These are phyloP conservation scores for Drosophila orena DNA, from an alignment of 1,140 invertebrate species.

Conservation along the genomic window DNA sequence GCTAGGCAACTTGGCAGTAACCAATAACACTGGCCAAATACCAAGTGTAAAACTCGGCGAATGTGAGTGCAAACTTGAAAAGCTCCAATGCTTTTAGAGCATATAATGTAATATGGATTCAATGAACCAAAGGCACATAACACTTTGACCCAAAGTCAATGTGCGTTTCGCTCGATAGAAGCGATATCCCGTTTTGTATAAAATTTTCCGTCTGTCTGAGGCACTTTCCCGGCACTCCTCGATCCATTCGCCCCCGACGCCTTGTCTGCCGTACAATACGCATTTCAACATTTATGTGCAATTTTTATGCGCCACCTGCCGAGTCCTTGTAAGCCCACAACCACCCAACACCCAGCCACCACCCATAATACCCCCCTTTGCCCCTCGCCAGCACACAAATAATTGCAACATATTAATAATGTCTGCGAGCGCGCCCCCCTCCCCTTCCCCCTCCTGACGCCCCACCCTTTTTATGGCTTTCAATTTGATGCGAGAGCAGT, in stretches of 20 bases:
- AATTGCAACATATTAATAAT: conserved; percentile 72
- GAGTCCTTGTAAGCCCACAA: background rate
- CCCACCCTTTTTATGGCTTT: conserved; percentile 34
- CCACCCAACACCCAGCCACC: background rate
- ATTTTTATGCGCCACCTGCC: conserved; percentile 44
- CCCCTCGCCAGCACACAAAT: conserved; percentile 54
- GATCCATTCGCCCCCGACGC: background rate
- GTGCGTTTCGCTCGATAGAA: conserved; percentile 13
- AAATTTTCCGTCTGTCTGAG: conserved; percentile 16
- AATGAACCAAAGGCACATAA: background rate
- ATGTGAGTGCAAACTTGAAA: background rate
- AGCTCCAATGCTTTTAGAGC: background rate
- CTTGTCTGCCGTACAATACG: background rate
- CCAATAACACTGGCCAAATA: too few species aligned
- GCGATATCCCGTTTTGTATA: conserved; percentile 6
- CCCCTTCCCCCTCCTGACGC: background rate
- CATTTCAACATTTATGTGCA: conserved; percentile 41
- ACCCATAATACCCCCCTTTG: background rate
- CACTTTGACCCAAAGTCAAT: conserved; percentile 16
- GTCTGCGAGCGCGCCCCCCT: conserved; percentile 26
- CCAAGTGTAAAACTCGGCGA: too few species aligned
- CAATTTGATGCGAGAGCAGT: conserved; percentile 58
- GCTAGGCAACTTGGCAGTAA: too few species aligned
- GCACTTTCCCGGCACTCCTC: conserved; percentile 5
- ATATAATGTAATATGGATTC: background rate